phyloP scores from a whole-genome alignment of 2,797 vertebrate genomes.

The Lepilemur ruficaudatus region DNA sequence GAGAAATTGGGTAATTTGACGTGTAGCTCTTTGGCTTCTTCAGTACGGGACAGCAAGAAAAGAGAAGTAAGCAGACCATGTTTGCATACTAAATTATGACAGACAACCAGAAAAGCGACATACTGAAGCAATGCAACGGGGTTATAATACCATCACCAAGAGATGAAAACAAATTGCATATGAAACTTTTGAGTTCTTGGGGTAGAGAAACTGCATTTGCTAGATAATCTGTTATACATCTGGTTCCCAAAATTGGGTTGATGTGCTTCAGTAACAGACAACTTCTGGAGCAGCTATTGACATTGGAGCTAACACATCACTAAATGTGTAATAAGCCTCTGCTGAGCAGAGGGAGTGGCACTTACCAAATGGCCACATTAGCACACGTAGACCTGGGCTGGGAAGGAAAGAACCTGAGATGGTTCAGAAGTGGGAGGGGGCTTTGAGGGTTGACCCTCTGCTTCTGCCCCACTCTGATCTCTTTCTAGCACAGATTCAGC shows the following conservation, averaged over 20 bases:
- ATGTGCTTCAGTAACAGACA: neutral
- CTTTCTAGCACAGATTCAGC: neutral
- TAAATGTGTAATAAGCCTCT: neutral
- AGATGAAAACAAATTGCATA: neutral
- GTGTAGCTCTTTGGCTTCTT: neutral
- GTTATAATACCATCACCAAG: neutral
- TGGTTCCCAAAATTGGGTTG: neutral
- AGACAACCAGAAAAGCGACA: neutral
- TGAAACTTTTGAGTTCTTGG: neutral
- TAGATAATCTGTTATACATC: neutral
- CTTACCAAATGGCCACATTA: neutral
- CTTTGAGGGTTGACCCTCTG: neutral
- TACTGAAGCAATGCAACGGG: neutral
- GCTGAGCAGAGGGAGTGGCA: neutral
- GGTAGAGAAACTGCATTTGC: neutral
- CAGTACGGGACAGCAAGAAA: neutral
- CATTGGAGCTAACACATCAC: neutral
- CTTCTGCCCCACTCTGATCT: neutral
- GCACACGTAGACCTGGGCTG: neutral
- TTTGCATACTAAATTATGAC: neutral
- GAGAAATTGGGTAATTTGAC: neutral
- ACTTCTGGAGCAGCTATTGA: neutral
- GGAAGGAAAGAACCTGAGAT: neutral
- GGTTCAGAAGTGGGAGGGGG: neutral
- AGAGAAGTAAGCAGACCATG: neutral